Evolutionary conservation across 1,140 invertebrate genomes (phyloP), one percentile per base, ranked within the genome.

Genomic region (Drosophila ercepeae): DNA sequence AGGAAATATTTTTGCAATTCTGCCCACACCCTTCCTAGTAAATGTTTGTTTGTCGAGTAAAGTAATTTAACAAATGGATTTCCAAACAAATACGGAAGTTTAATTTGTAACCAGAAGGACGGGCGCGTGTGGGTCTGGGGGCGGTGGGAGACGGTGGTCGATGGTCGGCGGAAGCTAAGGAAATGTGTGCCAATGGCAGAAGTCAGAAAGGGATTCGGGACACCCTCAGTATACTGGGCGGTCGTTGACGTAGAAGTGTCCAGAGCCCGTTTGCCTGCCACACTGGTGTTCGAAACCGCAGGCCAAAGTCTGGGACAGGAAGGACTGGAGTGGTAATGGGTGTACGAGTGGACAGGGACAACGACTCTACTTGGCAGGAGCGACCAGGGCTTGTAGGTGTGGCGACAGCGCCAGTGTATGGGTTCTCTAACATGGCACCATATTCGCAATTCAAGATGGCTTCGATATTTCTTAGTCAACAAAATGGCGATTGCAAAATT

Each of bases 11-110:
- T 39, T 42, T 41, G 16, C 14, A 6, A 41, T 13, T 41, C 19
- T 21, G 8, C 41, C n/a, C n/a, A n/a, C 27, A 29, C 27, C 19
- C 63, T 36, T n/a, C 67, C 23, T 42, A n/a, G 25, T 44, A 44
- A 39, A 32, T 64, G 50, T 64, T 50, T 72, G 53, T 51, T 45
- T 27, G 69, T 46, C 50, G 59, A 81, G 71, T 76, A 77, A 89
- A 89, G 86, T 89, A 89, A 89, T 89, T 89, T 89, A 89, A 89
- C 86, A 89, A 89, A 89, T 89, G 86, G 86, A 89, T 89, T 89
- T 89, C 86, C 81, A 86, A 89, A 89, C 86, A 89, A 89, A 89
- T 89, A 89, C 86, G 86, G 86, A 89, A 81, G 84, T 89, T 89
- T 89, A 89, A 89, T 89, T 89, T 89, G 86, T 89, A 89, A 89